phyloP scores from a whole-genome alignment of 1,140 invertebrate species.

The Drosophila rufa region DNA sequence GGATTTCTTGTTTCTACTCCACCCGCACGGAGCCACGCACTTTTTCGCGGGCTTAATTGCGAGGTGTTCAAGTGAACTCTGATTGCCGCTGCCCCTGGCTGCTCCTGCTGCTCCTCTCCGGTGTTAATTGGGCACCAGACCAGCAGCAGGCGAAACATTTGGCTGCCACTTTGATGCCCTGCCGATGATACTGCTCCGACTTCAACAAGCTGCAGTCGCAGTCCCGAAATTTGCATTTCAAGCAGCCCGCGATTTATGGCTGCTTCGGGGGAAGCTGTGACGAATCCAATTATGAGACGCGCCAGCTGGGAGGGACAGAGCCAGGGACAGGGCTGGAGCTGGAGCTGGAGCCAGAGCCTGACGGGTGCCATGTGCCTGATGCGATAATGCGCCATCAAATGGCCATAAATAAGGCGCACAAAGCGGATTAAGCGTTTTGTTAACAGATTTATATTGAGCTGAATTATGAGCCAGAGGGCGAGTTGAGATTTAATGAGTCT shows the following conservation, averaged over 20 bases:
- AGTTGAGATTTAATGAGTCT: conserved; percentile 45
- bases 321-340: background rate
- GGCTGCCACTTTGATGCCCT: conserved; percentile 77
- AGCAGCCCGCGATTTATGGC: conserved; percentile 80
- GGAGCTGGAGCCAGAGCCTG: conserved; percentile 9
- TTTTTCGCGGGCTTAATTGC: conserved; percentile 67
- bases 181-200: conserved; percentile 69
- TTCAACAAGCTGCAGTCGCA: conserved; percentile 48
- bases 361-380: conserved; percentile 76
- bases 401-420: conserved; percentile 80
- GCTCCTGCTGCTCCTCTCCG: conserved; percentile 18
- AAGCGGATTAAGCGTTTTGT: conserved; percentile 82
- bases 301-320: conserved; percentile 59
- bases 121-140: conserved; percentile 54
- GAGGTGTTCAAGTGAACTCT: conserved; percentile 79
- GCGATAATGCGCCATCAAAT: conserved; percentile 82
- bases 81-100: conserved; percentile 57
- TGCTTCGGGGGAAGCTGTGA: conserved; percentile 50
- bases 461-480: conserved; percentile 64
- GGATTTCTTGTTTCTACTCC: conserved; percentile 32
- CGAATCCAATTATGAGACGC: conserved; percentile 82
- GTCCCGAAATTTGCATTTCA: conserved; percentile 78
- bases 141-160: conserved; percentile 64
- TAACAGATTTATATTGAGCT: conserved; percentile 82
- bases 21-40: conserved; percentile 40